Evolutionary conservation across 2,797 vertebrate species (phyloP).

Genomic region (Gadopsis marmoratus): DNA sequence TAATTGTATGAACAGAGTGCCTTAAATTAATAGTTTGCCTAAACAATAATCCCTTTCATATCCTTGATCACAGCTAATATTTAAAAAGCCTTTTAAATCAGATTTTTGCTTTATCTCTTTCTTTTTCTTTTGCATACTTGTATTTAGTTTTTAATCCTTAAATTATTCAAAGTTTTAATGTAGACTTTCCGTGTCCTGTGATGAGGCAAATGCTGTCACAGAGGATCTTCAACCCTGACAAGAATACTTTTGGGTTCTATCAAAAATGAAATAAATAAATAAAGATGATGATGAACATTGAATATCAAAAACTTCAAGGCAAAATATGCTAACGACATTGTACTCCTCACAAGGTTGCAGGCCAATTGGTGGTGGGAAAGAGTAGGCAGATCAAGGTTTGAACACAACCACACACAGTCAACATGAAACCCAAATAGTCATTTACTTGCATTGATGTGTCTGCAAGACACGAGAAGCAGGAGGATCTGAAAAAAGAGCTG

Average conservation of each 20-base stretch:
- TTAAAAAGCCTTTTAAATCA: background rate
- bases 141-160: background rate
- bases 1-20: background rate
- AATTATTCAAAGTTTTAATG: background rate
- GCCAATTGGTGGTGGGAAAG: slow-evolving; percentile 11
- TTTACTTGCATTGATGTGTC: slow-evolving; percentile 80
- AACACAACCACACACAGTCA: slow-evolving; percentile 37
- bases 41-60: background rate
- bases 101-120: no score
- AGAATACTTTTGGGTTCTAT: background rate
- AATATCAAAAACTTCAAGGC: background rate
- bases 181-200: background rate
- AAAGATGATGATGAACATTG: background rate
- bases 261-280: background rate
- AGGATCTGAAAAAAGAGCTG: slow-evolving; percentile 55
- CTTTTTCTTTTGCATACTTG: background rate
- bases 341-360: slow-evolving; percentile 57
- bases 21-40: background rate
- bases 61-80: background rate
- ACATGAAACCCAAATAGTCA: slow-evolving; percentile 37
- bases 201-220: background rate
- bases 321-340: background rate
- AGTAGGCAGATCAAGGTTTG: slow-evolving; percentile 5
- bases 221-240: background rate
- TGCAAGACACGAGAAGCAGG: slow-evolving; percentile 74